Percentiles rank a stretch among this genome's conserved stretches.
Evolutionary conservation across 2,797 vertebrate species (phyloP).

Genomic region (Typhlichthys eigenmanni): DNA sequence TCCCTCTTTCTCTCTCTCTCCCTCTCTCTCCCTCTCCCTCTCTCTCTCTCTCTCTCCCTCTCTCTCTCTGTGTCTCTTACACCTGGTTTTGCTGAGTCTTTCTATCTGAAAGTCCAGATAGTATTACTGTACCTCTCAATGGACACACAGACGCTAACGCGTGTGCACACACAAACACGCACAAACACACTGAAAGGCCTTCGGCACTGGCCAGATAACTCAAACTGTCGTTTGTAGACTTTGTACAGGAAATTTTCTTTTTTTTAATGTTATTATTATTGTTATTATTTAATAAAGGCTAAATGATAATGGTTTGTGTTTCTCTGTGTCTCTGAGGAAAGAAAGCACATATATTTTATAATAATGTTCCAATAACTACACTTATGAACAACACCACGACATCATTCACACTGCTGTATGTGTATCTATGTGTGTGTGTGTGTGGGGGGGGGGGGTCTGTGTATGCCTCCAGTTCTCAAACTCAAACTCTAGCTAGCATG

Average conservation of each 20-base stretch:
- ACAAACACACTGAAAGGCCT: constrained; percentile 38
- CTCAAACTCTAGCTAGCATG: constrained; percentile 27
- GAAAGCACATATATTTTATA: background rate
- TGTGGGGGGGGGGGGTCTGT: no score
- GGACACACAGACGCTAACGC: constrained; percentile 23
- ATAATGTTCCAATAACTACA: no score
- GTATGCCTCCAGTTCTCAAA: constrained; percentile 48
- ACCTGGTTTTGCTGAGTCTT: constrained; percentile 70
- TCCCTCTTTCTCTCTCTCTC: background rate
- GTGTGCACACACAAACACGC: background rate
- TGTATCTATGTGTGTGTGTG: no score
- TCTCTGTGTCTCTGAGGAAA: constrained; percentile 8
- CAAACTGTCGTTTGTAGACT: constrained; percentile 97
- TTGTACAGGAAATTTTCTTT: constrained; percentile 97
- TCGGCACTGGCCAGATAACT: constrained; percentile 78
- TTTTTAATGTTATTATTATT: constrained; percentile 85
- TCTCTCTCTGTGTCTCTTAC: constrained; percentile 22
- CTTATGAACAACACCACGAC: no score
- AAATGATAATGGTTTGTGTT: constrained; percentile 64
- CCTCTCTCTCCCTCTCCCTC: constrained; percentile 13
- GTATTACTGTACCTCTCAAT: constrained; percentile 81
- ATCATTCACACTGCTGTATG: no score
- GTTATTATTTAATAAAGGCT: constrained; percentile 96
- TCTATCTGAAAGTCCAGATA: constrained; percentile 77
- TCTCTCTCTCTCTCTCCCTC: background rate